Percentiles rank a stretch among this genome's conserved stretches.
Conservation (phyloP, 2,888 invertebrate species). For the Melipona beecheii region DNA sequence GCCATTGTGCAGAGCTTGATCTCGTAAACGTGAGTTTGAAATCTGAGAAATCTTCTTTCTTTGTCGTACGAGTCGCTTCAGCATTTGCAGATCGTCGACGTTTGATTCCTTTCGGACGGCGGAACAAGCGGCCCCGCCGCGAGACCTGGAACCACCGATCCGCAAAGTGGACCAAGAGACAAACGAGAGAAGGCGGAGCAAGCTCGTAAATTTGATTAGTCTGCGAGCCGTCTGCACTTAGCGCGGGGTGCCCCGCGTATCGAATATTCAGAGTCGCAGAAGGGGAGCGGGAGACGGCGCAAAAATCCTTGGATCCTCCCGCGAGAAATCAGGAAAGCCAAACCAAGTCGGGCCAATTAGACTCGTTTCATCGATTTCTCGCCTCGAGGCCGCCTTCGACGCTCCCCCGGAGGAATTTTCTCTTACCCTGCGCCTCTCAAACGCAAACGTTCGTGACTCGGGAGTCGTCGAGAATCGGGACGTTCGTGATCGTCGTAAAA, state of each 20-base stretch:
- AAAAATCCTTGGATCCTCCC: constrained; percentile 1
- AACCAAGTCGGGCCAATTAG: constrained; percentile 17
- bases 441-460: too few species aligned
- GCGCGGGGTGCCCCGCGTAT: constrained; percentile 15
- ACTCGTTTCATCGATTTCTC: constrained; percentile 26
- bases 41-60: too few species aligned
- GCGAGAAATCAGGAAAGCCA: constrained; percentile 8
- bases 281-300: not conserved
- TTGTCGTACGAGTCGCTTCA: too few species aligned
- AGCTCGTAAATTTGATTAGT: constrained; percentile 70
- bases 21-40: too few species aligned
- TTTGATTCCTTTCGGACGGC: too few species aligned
- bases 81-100: too few species aligned
- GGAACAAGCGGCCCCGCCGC: constrained; percentile 34
- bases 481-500: too few species aligned
- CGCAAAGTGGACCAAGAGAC: constrained; percentile 65
- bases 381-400: not conserved
- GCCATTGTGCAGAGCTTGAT: too few species aligned
- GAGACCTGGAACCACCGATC: constrained; percentile 18
- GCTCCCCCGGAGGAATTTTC: too few species aligned
- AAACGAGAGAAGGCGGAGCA: constrained; percentile 45
- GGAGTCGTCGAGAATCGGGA: too few species aligned
- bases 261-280: constrained; percentile 40
- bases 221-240: constrained; percentile 64
- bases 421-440: too few species aligned